A percentile compares a stretch with the other conserved stretches of the same genome.
phyloP scores from a whole-genome alignment of 2,888 invertebrate species.

The Magallana nippona region DNA sequence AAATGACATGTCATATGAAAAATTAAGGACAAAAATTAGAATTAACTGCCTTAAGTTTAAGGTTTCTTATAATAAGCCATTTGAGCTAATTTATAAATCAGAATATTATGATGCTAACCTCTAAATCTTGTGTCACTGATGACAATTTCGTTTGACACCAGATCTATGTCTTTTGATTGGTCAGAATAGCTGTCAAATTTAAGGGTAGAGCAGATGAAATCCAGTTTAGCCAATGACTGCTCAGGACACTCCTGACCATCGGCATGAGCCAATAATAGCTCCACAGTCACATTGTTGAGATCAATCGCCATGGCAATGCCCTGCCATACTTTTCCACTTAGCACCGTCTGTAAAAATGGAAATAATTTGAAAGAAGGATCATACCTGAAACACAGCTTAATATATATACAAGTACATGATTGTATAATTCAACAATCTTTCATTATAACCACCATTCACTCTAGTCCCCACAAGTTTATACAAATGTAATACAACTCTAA shows the following conservation, averaged over 20 bases:
- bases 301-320: constrained; percentile 90
- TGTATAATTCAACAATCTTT: no score
- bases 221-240: constrained; percentile 88
- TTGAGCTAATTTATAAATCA: no score
- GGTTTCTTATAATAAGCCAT: no score
- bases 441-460: no score
- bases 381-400: no score
- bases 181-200: constrained; percentile 93
- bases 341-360: constrained; percentile 72
- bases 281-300: constrained; percentile 91
- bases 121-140: constrained; percentile 87
- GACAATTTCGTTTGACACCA: constrained; percentile 94
- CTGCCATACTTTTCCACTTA: constrained; percentile 85
- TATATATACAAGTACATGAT: no score
- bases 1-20: no score
- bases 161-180: constrained; percentile 93
- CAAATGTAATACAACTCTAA: no score
- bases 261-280: constrained; percentile 80
- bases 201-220: constrained; percentile 93
- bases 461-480: no score
- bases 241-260: constrained; percentile 60
- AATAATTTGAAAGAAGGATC: background rate
- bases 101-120: constrained; percentile 72
- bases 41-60: no score
- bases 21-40: no score